phyloP scores from a whole-genome alignment of 1,140 invertebrate genomes.

The Aphaenogaster rudis region DNA sequence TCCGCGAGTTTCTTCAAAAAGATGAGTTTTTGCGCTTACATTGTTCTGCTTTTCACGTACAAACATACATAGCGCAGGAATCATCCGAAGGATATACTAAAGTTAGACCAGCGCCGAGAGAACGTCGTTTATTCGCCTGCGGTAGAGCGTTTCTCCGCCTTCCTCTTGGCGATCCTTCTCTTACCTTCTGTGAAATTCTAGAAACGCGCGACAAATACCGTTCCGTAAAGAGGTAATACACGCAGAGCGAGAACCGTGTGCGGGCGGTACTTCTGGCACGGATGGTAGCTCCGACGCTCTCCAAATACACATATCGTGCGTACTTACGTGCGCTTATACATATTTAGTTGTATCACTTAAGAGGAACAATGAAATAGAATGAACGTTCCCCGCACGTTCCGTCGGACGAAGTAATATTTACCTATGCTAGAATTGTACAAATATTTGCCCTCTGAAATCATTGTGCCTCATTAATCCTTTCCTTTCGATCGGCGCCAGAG shows the following conservation, averaged over 20 bases:
- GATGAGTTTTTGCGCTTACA: background rate
- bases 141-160: background rate
- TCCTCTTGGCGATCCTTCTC: constrained; percentile 21
- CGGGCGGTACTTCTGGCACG: constrained; percentile 16
- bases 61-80: constrained; percentile 4
- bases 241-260: constrained; percentile 22
- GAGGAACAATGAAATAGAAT: constrained; percentile 51
- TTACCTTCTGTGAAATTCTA: constrained; percentile 18
- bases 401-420: constrained; percentile 62
- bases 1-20: background rate
- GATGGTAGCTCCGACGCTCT: constrained; percentile 8
- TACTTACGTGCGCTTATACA: constrained; percentile 24
- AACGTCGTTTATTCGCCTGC: constrained; percentile 36
- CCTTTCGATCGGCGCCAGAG: background rate
- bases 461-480: constrained; percentile 2
- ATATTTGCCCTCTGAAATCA: constrained; percentile 54
- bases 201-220: constrained; percentile 44
- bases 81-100: constrained; percentile 36
- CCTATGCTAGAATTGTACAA: constrained; percentile 44
- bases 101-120: constrained; percentile 9
- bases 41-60: constrained; percentile 20
- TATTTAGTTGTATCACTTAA: constrained; percentile 65
- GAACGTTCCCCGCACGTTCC: constrained; percentile 22
- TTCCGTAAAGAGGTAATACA: constrained; percentile 42
- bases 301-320: constrained; percentile 42